Evolutionary conservation across 2,797 vertebrate species (phyloP).

Genomic region (Graptemys geographica): DNA sequence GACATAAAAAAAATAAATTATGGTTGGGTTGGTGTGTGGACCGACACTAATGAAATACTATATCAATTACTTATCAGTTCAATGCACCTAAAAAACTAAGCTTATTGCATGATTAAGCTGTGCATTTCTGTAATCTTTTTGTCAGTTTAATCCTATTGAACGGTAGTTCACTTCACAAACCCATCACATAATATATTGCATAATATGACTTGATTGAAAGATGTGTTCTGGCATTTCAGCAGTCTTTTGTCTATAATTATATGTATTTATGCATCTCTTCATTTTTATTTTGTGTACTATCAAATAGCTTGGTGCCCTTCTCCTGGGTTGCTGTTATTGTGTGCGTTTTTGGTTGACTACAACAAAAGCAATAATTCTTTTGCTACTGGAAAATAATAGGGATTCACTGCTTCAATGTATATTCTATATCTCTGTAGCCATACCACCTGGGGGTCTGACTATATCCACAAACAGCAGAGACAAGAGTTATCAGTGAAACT

Average conservation of each 20-base stretch:
- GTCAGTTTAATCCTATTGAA: slow-evolving; percentile 4
- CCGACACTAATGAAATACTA: background rate
- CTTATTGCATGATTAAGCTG: slow-evolving; percentile 19
- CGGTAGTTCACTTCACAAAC: background rate
- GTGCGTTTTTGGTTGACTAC: background rate
- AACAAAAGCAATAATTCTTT: background rate
- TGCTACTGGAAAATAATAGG: background rate
- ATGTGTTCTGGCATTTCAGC: slow-evolving; percentile 1
- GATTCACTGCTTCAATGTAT: background rate
- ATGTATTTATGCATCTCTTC: background rate
- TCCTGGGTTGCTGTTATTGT: background rate
- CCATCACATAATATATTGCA: background rate
- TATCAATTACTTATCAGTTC: background rate
- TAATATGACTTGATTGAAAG: slow-evolving; percentile 3
- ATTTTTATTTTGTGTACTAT: background rate
- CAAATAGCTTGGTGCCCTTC: background rate
- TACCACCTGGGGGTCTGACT: accelerated
- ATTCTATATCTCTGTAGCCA: background rate
- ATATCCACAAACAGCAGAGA: background rate
- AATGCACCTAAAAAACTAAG: slow-evolving; percentile 8
- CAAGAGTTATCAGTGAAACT: background rate
- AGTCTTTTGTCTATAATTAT: background rate
- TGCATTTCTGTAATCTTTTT: background rate
- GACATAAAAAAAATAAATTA: background rate
- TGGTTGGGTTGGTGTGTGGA: background rate